Base-by-base conservation (phyloP, 2,113 vertebrate species). In the Tichodroma muraria region DNA sequence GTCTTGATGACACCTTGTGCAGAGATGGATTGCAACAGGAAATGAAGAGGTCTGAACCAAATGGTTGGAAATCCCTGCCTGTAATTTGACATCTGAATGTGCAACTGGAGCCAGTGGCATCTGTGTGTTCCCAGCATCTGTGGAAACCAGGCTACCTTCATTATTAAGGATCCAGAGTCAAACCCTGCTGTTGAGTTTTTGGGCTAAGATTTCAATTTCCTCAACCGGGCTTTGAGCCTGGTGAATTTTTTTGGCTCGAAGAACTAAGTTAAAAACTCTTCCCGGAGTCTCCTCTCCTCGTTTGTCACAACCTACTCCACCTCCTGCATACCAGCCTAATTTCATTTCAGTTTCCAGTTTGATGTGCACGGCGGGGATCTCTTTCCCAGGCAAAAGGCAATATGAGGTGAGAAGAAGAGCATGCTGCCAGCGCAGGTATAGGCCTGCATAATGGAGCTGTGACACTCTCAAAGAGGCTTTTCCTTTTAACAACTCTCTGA, bases 401-500 rank as follows among this genome's bases (percentile, higher is more conserved):
- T 99, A 98, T 98, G 98, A 99, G 98, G 99, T 99, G 99, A 98
- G 98, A 99, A 99, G 98, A 98, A 97, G 98, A 97, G 95, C 98
- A 96, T 98, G 97, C 98, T 98, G 98, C 97, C 98, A 95, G 97
- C 98, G 96, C 98, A 99, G 99, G 99, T 99, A 98, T 97, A 98
- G 99, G 98, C 99, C 99, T 99, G 99, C 98, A 99, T 98, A 98
- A 98, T 98, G 96, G 98, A 98, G 97, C 94, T 89, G 88, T 94
- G 97, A 96, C 92, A 66, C 97, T 97, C 97, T 85, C 97, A 95
- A 93, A 97, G 96, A 97, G 96, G 97, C 93, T 98, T 97, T 98
- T 98, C 97, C 95, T 98, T 99, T 98, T 99, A 98, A 99, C 99
- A 99, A 98, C 98, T 99, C 98, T 20, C 95, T 69, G 61, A 97